Conservation (phyloP, 2,797 vertebrate genomes). For the Champsocephalus esox region DNA sequence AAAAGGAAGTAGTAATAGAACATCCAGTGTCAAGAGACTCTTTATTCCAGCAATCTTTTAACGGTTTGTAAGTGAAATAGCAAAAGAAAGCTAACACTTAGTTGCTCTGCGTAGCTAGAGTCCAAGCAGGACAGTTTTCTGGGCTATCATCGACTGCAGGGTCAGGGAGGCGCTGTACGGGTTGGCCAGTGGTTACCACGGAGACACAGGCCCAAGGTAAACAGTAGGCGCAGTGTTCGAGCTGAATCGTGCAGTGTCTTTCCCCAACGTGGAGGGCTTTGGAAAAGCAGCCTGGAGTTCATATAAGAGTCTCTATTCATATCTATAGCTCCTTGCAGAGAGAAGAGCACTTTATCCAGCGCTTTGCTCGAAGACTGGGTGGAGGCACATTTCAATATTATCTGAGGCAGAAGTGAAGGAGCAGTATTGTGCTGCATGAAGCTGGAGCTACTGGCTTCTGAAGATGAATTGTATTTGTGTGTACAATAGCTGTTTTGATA, state of each 20-base stretch:
- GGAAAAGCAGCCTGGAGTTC: conserved; percentile 67
- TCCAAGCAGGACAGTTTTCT: conserved; percentile 37
- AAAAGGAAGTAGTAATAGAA: background rate
- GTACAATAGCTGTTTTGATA: conserved; percentile 66
- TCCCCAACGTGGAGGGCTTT: conserved; percentile 52
- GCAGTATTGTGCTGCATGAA: conserved; percentile 49
- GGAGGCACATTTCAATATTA: conserved; percentile 58
- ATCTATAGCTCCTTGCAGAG: conserved; percentile 46
- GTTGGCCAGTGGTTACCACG: conserved; percentile 70
- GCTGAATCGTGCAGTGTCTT: conserved; percentile 84
- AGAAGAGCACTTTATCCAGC: conserved; percentile 60
- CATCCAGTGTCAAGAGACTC: background rate
- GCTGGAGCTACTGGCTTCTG: conserved; percentile 44
- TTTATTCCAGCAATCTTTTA: background rate
- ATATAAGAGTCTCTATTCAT: conserved; percentile 77
- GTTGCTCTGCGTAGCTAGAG: background rate
- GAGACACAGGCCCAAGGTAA: conserved; percentile 78
- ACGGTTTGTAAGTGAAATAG: background rate
- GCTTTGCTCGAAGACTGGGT: conserved; percentile 19
- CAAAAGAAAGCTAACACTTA: too few species aligned
- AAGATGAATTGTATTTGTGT: conserved; percentile 49
- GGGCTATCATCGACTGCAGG: conserved; percentile 43
- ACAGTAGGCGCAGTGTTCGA: conserved; percentile 85
- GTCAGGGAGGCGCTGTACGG: conserved; percentile 41
- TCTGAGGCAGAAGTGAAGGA: conserved; percentile 54